Conservation (phyloP, 1,140 invertebrate species). For the Drosophila repletoides region DNA sequence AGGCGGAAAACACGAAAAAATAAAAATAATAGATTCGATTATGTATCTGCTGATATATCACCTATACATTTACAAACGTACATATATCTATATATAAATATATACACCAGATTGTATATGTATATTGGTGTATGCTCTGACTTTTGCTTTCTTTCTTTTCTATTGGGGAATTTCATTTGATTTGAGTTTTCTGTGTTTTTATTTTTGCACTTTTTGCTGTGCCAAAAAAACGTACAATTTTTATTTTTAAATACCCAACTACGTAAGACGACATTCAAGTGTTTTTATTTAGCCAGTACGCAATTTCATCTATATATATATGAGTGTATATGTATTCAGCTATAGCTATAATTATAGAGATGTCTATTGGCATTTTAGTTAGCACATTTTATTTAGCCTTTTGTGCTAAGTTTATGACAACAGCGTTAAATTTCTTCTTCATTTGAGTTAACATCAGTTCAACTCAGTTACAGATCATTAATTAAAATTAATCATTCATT, state of each 20-base stretch:
- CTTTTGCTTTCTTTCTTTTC: conserved; percentile 41
- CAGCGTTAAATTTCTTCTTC: too few relatives aligned
- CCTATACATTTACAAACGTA: background rate
- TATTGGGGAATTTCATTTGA: conserved; percentile 5
- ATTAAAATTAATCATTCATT: background rate
- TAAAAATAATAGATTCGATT: conserved; percentile 46
- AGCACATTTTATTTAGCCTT: conserved; percentile 21
- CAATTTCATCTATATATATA: conserved; percentile 29
- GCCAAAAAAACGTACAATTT: conserved; percentile 40
- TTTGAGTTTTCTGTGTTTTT: conserved; percentile 50
- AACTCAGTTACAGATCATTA: background rate
- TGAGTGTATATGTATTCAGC: conserved; percentile 9
- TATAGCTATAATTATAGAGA: conserved; percentile 32
- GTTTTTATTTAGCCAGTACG: conserved; percentile 74
- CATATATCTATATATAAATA: conserved; percentile 4
- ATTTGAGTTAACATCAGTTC: background rate
- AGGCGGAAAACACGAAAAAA: conserved; percentile 4
- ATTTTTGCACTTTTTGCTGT: conserved; percentile 54
- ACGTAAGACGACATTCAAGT: conserved; percentile 79
- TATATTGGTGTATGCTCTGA: conserved; percentile 36
- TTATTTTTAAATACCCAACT: conserved; percentile 74
- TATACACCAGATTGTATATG: conserved; percentile 13
- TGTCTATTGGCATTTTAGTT: conserved; percentile 34
- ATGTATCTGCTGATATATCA: conserved; percentile 23
- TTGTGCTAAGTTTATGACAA: conserved; percentile 21